Evolutionary conservation across 2,888 invertebrate species (phyloP).

Genomic region (Plagodis pulveraria): DNA sequence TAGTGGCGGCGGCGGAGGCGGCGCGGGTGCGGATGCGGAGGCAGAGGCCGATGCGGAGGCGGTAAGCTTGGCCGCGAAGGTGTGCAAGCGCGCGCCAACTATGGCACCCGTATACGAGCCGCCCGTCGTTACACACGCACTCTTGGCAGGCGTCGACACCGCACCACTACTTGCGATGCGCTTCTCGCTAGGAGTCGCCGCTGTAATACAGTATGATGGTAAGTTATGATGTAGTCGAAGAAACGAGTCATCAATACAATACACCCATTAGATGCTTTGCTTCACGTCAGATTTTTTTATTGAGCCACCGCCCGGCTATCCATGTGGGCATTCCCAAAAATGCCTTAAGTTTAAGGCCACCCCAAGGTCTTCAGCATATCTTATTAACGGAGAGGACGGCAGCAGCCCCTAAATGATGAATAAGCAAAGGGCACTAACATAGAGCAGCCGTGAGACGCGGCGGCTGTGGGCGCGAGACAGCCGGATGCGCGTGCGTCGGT

Average conservation of each 20-base stretch:
- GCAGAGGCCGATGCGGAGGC: constrained; percentile 56
- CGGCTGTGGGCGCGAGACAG: constrained; percentile 36
- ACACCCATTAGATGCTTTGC: no score
- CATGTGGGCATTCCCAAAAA: no score
- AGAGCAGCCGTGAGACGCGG: constrained; percentile 52
- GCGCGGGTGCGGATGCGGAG: constrained; percentile 15
- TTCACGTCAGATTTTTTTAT: no score
- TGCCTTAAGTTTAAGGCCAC: no score
- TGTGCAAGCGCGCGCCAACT: constrained; percentile 86
- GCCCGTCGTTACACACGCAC: constrained; percentile 50
- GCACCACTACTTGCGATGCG: constrained; percentile 51
- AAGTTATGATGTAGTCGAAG: no score
- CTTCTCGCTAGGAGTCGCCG: constrained; percentile 63
- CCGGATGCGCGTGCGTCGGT: constrained; percentile 40
- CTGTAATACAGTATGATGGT: constrained; percentile 13
- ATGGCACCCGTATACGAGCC: constrained; percentile 81
- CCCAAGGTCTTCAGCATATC: no score
- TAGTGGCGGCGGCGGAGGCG: constrained; percentile 28
- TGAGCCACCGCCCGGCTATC: no score
- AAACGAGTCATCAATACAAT: no score
- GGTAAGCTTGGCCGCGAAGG: constrained; percentile 90
- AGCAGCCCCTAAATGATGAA: no score
- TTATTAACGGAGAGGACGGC: no score
- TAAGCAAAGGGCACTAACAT: constrained; percentile 10
- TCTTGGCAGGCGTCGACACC: constrained; percentile 21